These are phyloP conservation scores for Drosophila nikananu DNA, from an alignment of 1,140 invertebrate genomes.

Conservation along the genomic window DNA sequence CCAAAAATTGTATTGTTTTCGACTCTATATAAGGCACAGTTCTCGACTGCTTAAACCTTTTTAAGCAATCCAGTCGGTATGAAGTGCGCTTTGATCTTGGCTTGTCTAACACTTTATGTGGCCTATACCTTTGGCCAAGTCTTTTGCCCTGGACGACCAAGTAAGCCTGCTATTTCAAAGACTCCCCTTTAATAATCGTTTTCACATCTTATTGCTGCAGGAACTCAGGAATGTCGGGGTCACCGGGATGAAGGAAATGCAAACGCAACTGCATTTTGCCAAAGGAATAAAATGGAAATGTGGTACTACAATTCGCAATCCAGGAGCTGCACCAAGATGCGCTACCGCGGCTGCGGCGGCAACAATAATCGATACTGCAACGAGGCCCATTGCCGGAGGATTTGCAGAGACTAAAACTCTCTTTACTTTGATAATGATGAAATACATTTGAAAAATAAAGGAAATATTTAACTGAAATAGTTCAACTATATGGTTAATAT, in stretches of 20 bases:
- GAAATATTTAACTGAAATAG: background rate
- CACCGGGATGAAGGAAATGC: slow-evolving; percentile 18
- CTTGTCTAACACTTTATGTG: slow-evolving; percentile 13
- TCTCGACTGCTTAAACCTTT: background rate
- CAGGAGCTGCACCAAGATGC: slow-evolving; percentile 14
- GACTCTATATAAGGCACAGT: slow-evolving; percentile 16
- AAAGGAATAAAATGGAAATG: slow-evolving; percentile 7
- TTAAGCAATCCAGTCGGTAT: background rate
- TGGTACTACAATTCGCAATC: background rate
- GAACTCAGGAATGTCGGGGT: slow-evolving; percentile 16
- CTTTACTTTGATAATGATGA: background rate
- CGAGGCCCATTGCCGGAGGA: background rate
- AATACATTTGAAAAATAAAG: background rate
- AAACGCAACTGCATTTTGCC: background rate
- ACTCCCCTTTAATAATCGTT: background rate
- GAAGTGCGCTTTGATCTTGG: slow-evolving; percentile 22
- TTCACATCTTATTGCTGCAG: background rate
- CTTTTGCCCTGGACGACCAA: background rate
- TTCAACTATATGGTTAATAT: too few species aligned
- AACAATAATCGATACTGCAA: slow-evolving; percentile 23
- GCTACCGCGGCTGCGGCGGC: slow-evolving; percentile 18
- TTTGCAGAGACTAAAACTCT: background rate
- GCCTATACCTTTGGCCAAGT: slow-evolving; percentile 1
- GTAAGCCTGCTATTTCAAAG: background rate
- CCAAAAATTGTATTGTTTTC: background rate